These are phyloP conservation scores for Anhinga anhinga DNA, from an alignment of 2,113 vertebrate genomes.

Conservation along the genomic window DNA sequence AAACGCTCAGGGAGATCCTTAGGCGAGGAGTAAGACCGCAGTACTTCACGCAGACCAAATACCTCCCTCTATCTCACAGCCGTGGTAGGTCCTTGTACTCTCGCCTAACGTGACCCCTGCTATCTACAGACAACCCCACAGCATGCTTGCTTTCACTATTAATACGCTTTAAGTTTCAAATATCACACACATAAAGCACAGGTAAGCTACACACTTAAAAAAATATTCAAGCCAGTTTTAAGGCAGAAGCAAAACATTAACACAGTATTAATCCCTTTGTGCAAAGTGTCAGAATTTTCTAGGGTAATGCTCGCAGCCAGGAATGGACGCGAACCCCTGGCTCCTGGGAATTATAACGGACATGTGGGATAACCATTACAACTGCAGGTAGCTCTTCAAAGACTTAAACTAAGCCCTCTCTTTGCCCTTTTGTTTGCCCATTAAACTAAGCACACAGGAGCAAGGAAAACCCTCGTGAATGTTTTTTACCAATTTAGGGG, in stretches of 20 bases:
- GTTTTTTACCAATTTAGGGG: not conserved
- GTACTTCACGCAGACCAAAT: not conserved
- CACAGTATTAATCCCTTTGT: not conserved
- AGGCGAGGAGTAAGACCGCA: not conserved
- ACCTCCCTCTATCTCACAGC: not conserved
- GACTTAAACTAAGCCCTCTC: not conserved
- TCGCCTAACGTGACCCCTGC: not conserved
- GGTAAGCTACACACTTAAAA: not conserved
- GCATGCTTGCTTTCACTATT: not conserved
- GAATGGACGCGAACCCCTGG: not conserved
- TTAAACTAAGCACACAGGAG: not conserved
- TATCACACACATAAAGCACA: not conserved
- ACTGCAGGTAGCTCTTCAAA: not conserved
- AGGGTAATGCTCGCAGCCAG: not conserved
- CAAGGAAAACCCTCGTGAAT: not conserved
- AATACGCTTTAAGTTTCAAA: not conserved
- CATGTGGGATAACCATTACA: not conserved
- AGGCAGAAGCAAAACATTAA: not conserved
- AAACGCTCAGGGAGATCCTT: not conserved
- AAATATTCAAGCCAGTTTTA: not conserved
- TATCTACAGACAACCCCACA: not conserved
- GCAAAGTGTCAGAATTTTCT: not conserved
- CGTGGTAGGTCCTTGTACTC: not conserved
- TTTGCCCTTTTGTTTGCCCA: slow-evolving; percentile 22
- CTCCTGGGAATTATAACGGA: not conserved